A percentile compares a stretch with the other conserved stretches of the same genome.
phyloP scores from a whole-genome alignment of 2,888 invertebrate genomes.

The Melanargia galathea region DNA sequence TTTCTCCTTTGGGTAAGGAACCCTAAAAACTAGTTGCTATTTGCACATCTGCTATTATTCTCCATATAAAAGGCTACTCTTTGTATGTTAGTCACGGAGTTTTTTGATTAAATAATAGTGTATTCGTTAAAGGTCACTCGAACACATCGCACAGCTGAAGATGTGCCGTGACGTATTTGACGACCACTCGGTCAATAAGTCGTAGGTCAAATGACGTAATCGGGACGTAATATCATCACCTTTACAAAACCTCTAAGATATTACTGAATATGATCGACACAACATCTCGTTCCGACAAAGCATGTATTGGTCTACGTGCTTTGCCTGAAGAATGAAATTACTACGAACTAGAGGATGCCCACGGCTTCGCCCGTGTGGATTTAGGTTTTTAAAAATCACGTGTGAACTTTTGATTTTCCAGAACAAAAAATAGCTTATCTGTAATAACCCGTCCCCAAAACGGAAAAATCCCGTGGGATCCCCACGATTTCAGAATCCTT shows the following conservation, averaged over 20 bases:
- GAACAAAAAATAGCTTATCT: no score
- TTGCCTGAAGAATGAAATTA: background rate
- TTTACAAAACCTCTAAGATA: background rate
- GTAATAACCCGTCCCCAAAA: no score
- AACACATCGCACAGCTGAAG: conserved; percentile 26
- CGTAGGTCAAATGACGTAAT: conserved; percentile 50
- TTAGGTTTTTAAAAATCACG: no score
- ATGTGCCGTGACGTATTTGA: conserved; percentile 33
- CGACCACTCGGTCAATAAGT: conserved; percentile 43
- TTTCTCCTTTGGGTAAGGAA: no score
- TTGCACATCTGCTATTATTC: no score
- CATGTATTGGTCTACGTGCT: no score
- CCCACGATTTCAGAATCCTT: no score
- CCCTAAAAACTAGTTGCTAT: no score
- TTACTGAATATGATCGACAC: background rate
- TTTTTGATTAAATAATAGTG: conserved; percentile 23
- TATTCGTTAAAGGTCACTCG: conserved; percentile 35
- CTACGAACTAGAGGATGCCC: background rate
- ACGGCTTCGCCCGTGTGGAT: no score
- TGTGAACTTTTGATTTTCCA: no score
- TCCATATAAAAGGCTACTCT: background rate
- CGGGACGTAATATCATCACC: conserved; percentile 32
- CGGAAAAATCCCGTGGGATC: no score
- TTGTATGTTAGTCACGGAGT: conserved; percentile 21
- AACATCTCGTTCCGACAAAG: no score